Percentiles rank a stretch among this genome's conserved stretches.
Conservation (phyloP, 2,113 vertebrate genomes). For the Elachura formosa region DNA sequence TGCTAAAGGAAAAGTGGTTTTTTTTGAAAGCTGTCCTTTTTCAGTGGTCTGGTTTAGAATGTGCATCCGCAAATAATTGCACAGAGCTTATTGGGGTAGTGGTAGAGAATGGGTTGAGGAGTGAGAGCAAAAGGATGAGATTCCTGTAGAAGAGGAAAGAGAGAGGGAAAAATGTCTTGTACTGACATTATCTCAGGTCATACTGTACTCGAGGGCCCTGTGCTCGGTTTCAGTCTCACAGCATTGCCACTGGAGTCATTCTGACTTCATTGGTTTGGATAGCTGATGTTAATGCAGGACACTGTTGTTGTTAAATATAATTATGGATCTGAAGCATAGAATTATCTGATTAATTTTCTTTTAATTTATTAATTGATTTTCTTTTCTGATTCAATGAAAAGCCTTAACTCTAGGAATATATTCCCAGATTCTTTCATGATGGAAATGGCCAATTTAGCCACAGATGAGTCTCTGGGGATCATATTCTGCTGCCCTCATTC, state of each 20-base stretch:
- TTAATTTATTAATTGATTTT: too few relatives aligned
- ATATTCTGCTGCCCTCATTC: not conserved
- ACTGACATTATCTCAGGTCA: not conserved
- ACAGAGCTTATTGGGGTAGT: not conserved
- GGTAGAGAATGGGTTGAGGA: not conserved
- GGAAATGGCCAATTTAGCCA: not conserved
- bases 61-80: not conserved
- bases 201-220: not conserved
- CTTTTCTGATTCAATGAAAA: not conserved
- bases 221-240: not conserved
- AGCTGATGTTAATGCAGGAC: not conserved
- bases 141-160: not conserved
- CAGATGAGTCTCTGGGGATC: not conserved
- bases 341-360: slow-evolving; percentile 6
- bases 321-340: not conserved
- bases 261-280: not conserved
- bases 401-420: not conserved
- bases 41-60: not conserved
- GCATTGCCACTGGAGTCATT: not conserved
- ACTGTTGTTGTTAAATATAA: not conserved
- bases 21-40: not conserved
- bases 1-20: not conserved
- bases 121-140: not conserved
- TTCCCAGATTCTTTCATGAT: not conserved
- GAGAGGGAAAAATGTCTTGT: not conserved